Conservation (phyloP, 2,797 vertebrate species). For the Anomalospiza imberbis region DNA sequence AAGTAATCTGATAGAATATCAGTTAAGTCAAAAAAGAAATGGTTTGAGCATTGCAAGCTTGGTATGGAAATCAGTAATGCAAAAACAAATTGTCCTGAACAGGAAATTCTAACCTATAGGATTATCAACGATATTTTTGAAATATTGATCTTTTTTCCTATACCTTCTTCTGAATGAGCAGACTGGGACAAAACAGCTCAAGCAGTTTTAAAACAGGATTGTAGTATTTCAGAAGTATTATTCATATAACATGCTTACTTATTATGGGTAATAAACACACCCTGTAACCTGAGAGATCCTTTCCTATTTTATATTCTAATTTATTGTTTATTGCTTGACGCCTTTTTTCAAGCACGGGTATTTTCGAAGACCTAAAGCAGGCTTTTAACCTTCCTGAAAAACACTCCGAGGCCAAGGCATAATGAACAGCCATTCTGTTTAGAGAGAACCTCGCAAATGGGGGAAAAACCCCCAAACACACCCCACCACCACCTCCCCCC, state of each 20-base stretch:
- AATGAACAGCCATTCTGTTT: background rate
- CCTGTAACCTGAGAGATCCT: background rate
- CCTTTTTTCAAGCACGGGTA: background rate
- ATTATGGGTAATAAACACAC: background rate
- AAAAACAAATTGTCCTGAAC: background rate
- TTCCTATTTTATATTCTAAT: background rate
- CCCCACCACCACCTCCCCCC: no score
- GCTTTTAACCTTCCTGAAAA: background rate
- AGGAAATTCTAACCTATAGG: background rate
- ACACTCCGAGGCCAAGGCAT: background rate
- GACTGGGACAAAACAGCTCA: background rate
- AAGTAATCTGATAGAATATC: background rate
- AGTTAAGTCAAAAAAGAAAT: background rate
- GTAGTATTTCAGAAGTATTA: background rate
- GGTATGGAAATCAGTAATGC: background rate
- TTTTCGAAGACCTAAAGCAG: background rate
- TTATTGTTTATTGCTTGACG: background rate
- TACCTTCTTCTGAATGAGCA: background rate
- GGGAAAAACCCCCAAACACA: background rate
- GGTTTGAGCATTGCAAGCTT: background rate
- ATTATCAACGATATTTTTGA: background rate
- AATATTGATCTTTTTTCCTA: background rate
- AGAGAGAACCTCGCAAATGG: rapidly evolving
- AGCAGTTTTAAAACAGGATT: background rate
- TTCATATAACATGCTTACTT: background rate